These are phyloP conservation scores for Nymphicus hollandicus DNA, from an alignment of 2,113 vertebrate genomes.

Conservation along the genomic window DNA sequence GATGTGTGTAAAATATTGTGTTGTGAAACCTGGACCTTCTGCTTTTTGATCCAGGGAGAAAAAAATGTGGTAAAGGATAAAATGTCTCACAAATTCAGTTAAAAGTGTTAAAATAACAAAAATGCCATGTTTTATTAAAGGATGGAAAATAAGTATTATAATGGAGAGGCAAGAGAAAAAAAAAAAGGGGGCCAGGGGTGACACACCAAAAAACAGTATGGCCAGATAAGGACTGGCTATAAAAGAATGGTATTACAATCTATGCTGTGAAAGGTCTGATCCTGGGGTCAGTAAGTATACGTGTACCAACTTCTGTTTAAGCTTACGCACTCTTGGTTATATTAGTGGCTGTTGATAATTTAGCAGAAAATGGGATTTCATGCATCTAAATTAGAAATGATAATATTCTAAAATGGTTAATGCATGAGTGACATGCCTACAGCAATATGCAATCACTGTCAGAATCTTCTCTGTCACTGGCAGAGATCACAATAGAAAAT, in stretches of 20 bases:
- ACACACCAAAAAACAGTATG: not conserved
- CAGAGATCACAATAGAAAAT: not conserved
- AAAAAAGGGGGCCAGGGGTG: not conserved
- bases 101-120: not conserved
- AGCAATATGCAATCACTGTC: not conserved
- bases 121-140: not conserved
- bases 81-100: not conserved
- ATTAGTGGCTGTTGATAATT: not conserved
- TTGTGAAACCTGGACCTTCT: not conserved
- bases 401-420: not conserved
- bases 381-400: not conserved
- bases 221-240: not conserved
- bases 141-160: not conserved
- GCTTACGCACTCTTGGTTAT: not conserved
- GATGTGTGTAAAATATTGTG: not conserved
- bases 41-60: not conserved
- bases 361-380: not conserved
- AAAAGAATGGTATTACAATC: not conserved
- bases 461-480: not conserved
- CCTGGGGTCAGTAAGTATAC: not conserved
- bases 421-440: not conserved
- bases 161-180: not conserved
- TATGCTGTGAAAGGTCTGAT: not conserved
- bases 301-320: not conserved
- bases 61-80: not conserved